Evolutionary conservation across 2,113 vertebrate species (phyloP).

Genomic region (Dasypus novemcinctus): DNA sequence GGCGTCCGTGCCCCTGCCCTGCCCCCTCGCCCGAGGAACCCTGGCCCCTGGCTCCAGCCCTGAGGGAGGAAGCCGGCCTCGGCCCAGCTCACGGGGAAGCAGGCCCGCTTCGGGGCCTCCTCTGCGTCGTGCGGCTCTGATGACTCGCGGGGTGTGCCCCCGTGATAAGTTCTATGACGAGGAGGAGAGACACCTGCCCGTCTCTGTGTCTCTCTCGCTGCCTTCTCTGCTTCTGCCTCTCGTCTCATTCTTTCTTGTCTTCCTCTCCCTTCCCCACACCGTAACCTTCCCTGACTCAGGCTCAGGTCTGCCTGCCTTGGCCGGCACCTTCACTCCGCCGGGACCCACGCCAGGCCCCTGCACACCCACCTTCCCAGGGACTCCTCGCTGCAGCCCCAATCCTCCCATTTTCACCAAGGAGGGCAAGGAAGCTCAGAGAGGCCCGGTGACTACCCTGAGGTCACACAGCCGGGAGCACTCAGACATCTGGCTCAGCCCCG

Average conservation of each 20-base stretch:
- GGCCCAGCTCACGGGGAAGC: background rate
- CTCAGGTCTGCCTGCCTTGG: fast-evolving
- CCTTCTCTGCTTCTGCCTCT: background rate
- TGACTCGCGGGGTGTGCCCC: background rate
- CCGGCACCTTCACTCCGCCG: fast-evolving
- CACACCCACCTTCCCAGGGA: background rate
- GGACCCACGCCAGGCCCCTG: background rate
- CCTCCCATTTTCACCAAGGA: background rate
- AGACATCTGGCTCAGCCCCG: background rate
- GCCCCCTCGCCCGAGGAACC: background rate
- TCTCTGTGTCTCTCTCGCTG: background rate
- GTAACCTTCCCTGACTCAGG: background rate
- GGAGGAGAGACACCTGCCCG: too few species aligned
- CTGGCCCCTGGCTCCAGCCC: background rate
- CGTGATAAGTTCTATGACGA: too few species aligned
- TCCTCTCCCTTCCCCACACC: background rate
- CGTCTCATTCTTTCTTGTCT: background rate
- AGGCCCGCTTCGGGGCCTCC: background rate
- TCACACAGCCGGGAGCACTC: background rate
- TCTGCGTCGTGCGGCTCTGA: background rate
- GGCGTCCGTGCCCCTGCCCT: background rate
- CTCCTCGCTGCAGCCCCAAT: fast-evolving
- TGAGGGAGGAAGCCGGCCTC: background rate
- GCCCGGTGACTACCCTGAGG: background rate
- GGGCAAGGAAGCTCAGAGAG: background rate